Conservation (phyloP, 1,140 invertebrate genomes). For the Colletes latitarsis region DNA sequence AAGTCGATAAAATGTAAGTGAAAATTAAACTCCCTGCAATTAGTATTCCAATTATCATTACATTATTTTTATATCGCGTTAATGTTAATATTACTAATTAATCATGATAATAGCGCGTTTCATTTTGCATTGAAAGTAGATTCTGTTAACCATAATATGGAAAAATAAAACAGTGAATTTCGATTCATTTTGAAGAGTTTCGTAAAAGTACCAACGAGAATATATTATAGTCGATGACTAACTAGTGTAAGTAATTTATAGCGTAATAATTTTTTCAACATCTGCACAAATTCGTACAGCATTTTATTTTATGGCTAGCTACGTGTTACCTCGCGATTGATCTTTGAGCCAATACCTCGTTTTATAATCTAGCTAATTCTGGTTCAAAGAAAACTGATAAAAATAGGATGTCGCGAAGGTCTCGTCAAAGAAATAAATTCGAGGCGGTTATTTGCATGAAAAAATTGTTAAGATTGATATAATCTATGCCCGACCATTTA, state of each 20-base stretch:
- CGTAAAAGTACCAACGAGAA: no score
- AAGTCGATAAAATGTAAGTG: no score
- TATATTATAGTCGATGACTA: background rate
- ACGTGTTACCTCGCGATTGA: background rate
- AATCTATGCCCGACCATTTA: background rate
- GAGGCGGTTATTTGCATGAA: background rate
- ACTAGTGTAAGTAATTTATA: background rate
- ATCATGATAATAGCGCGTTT: background rate
- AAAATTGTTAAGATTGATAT: constrained; percentile 1
- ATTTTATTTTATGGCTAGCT: background rate
- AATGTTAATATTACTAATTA: background rate
- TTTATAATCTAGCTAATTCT: background rate
- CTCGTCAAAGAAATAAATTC: background rate
- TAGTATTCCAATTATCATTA: background rate
- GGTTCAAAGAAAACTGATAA: no score
- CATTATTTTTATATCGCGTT: background rate
- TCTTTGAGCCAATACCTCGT: background rate
- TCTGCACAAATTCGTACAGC: no score
- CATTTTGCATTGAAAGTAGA: background rate
- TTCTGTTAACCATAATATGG: background rate
- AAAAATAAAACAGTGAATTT: background rate
- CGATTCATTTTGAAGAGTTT: background rate
- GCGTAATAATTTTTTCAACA: background rate
- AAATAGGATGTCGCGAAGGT: no score
- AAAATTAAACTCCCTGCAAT: no score